Evolutionary conservation across 2,113 vertebrate species (phyloP), one percentile per base, ranked within the genome.

Genomic region (Girardinichthys multiradiatus): DNA sequence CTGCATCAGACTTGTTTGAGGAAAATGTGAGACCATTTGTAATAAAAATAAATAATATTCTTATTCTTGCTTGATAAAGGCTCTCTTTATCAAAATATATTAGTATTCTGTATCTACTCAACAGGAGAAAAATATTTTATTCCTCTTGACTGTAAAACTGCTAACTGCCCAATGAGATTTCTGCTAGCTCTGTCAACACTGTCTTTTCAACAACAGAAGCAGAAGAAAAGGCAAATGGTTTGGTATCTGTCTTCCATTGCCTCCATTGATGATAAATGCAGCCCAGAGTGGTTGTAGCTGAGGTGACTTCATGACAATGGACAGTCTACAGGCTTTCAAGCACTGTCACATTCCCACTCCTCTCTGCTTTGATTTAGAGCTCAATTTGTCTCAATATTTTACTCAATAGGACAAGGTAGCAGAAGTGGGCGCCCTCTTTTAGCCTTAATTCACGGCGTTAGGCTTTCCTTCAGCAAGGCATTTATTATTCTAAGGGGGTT

Each of bases 381-480:
- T 87, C 85, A 78, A 89, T 92, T 87, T 90, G 86, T 92, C 90
- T 92, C 82, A 87, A 92, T 90, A 89, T 85, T 87, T 86, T 77
- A 81, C 87, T 86, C 85, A 86, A 83, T 48, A 73, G 85, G 83
- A 91, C 81, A 86, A 86, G 88, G 87, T 85, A 89, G 79, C 80
- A 85, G 72, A 79, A 80, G 90, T 83, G 77, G 76, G 74, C 75
- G 80, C 83, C 72, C 80, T 76, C 72, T 81, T 80, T 80, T 74
- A 62, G 48, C 75, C 82, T 80, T 89, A 90, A 91, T 88, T 87
- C 81, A 83, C 61, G 70, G 66, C 65, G 81, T 88, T 88, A 85
- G 86, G 81, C 74, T 77, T 76, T 85, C 82, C 81, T 80, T 84
- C 67, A 68, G 45, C 82, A 42, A 75, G 82, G 88, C 80, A 86